phyloP scores from a whole-genome alignment of 2,797 vertebrate species.

The Hipposideros larvatus region DNA sequence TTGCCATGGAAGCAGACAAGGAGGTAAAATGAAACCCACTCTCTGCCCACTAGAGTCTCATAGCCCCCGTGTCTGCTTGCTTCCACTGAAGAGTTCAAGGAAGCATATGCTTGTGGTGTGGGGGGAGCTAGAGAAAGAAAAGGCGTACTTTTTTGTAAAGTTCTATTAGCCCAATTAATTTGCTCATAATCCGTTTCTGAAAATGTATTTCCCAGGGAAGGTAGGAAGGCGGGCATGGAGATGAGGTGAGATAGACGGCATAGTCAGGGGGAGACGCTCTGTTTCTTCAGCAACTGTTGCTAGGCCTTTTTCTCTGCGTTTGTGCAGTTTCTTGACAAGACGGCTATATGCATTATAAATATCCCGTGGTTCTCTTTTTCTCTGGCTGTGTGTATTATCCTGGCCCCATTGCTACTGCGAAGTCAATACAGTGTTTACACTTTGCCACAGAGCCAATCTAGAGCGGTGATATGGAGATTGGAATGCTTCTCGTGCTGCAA shows the following conservation, averaged over 20 bases:
- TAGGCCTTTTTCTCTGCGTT: not conserved
- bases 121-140: not conserved
- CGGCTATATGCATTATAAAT: not conserved
- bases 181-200: not conserved
- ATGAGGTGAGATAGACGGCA: too few relatives aligned
- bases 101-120: not conserved
- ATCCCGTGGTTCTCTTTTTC: not conserved
- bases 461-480: not conserved
- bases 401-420: not conserved
- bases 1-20: not conserved
- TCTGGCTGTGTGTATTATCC: not conserved
- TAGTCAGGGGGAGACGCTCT: not conserved
- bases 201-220: not conserved
- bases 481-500: not conserved
- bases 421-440: not conserved
- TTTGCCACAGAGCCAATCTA: not conserved
- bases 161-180: not conserved
- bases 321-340: not conserved
- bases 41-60: not conserved
- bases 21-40: not conserved
- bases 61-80: not conserved
- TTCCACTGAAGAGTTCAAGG: not conserved
- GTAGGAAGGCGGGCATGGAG: not conserved
- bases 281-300: not conserved
- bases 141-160: not conserved